These are phyloP conservation scores for Drosophila anomalata DNA, from an alignment of 2,888 invertebrate genomes.

Conservation along the genomic window DNA sequence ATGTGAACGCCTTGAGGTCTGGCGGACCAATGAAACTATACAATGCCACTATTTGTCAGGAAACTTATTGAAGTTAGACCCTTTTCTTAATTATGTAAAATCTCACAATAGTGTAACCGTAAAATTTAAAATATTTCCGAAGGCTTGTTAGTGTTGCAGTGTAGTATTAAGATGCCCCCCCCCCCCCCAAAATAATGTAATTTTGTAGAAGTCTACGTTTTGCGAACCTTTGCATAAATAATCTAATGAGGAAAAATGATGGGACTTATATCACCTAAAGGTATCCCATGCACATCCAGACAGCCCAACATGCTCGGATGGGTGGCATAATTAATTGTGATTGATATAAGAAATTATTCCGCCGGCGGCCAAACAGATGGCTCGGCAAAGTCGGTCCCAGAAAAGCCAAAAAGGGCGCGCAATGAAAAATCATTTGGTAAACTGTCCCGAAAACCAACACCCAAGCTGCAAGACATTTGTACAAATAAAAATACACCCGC, in stretches of 20 bases:
- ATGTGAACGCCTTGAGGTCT: not conserved
- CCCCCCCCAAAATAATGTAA: slow-evolving; percentile 25
- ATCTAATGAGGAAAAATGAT: slow-evolving; percentile 74
- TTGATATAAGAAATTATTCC: slow-evolving; percentile 77
- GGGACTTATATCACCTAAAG: slow-evolving; percentile 60
- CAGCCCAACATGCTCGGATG: slow-evolving; percentile 16
- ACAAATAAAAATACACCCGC: slow-evolving; percentile 15
- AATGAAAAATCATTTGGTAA: slow-evolving; percentile 76
- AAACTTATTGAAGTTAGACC: not conserved
- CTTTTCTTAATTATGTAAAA: not conserved
- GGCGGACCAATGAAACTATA: not conserved
- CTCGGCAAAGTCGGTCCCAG: slow-evolving; percentile 17
- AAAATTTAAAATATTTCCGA: not conserved
- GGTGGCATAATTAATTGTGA: slow-evolving; percentile 79
- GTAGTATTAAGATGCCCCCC: slow-evolving; percentile 27
- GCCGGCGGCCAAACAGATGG: slow-evolving; percentile 71
- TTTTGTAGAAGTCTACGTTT: slow-evolving; percentile 9
- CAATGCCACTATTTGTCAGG: not conserved
- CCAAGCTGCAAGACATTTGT: slow-evolving; percentile 35
- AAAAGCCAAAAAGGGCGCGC: slow-evolving; percentile 55
- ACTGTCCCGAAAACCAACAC: slow-evolving; percentile 65
- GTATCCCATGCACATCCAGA: slow-evolving; percentile 21
- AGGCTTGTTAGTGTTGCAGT: not conserved
- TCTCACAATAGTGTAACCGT: not conserved
- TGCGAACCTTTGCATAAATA: slow-evolving; percentile 65